Conservation (phyloP, 2,888 invertebrate species). For the Caenorhabditis panamensis region DNA sequence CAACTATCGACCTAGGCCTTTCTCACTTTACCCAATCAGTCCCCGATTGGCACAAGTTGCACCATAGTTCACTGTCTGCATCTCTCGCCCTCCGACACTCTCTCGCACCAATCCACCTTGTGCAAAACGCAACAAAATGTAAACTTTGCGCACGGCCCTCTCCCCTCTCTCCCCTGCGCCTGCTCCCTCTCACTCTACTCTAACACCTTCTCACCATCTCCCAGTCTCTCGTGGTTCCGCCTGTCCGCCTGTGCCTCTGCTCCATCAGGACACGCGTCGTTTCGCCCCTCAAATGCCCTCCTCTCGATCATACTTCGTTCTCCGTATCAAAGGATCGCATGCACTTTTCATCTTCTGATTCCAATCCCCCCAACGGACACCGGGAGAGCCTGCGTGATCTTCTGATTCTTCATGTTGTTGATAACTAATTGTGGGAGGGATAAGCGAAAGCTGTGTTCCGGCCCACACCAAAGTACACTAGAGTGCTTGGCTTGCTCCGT, state of each 20-base stretch:
- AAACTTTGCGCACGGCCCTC: slow-evolving; percentile 31
- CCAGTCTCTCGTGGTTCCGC: background rate
- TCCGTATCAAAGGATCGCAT: slow-evolving; percentile 55
- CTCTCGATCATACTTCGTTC: slow-evolving; percentile 50
- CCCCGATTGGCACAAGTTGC: background rate
- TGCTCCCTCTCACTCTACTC: background rate
- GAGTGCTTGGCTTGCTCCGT: background rate
- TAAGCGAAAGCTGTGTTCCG: background rate
- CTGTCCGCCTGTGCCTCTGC: slow-evolving; percentile 4
- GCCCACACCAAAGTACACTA: background rate
- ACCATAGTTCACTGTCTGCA: slow-evolving; percentile 18
- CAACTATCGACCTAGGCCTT: background rate
- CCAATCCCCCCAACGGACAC: background rate
- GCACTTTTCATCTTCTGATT: slow-evolving; percentile 43
- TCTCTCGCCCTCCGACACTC: slow-evolving; percentile 12
- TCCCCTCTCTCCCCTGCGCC: background rate
- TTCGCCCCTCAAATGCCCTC: slow-evolving; percentile 23
- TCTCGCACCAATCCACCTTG: slow-evolving; percentile 23
- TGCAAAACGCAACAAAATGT: slow-evolving; percentile 50
- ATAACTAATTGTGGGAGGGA: background rate
- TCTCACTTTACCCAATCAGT: background rate
- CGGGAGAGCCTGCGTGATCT: background rate
- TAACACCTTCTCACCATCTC: background rate
- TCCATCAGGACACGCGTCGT: slow-evolving; percentile 16
- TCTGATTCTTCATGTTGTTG: background rate